phyloP scores from a whole-genome alignment of 2,888 invertebrate genomes.

The Kryphioiulus occultus region DNA sequence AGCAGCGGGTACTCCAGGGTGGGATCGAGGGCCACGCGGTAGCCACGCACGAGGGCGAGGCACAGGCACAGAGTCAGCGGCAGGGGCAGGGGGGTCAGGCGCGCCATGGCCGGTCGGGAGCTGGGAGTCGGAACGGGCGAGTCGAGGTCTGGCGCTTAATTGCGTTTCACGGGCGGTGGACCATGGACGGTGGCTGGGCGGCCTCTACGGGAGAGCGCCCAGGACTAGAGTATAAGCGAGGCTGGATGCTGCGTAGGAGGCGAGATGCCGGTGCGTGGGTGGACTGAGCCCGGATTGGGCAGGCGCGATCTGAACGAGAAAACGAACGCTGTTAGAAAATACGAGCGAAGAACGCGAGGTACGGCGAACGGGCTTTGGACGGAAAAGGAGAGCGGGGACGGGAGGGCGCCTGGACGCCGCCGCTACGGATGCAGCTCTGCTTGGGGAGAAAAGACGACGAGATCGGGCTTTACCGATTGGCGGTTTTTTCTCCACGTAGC shows the following conservation, averaged over 20 bases:
- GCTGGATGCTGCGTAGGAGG: not conserved
- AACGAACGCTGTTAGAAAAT: not conserved
- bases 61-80: not conserved
- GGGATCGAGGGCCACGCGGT: not conserved
- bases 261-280: not conserved
- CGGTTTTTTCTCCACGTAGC: too few species aligned
- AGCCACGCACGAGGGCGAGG: not conserved
- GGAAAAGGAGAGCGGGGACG: too few species aligned
- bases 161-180: not conserved
- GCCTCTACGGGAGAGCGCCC: not conserved
- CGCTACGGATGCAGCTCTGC: too few species aligned
- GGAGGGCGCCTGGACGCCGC: too few species aligned
- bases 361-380: too few species aligned
- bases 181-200: constrained; percentile 8
- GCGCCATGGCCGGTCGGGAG: not conserved
- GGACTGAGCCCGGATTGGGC: constrained; percentile 6
- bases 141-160: not conserved
- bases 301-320: not conserved
- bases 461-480: too few species aligned
- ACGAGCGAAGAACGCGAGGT: too few species aligned
- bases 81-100: not conserved
- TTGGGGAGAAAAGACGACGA: too few species aligned
- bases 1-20: constrained; percentile 41
- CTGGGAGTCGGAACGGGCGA: not conserved
- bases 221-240: constrained; percentile 9